Base-by-base conservation (phyloP, 1,140 invertebrate species). In the Zaprionus davidi region DNA sequence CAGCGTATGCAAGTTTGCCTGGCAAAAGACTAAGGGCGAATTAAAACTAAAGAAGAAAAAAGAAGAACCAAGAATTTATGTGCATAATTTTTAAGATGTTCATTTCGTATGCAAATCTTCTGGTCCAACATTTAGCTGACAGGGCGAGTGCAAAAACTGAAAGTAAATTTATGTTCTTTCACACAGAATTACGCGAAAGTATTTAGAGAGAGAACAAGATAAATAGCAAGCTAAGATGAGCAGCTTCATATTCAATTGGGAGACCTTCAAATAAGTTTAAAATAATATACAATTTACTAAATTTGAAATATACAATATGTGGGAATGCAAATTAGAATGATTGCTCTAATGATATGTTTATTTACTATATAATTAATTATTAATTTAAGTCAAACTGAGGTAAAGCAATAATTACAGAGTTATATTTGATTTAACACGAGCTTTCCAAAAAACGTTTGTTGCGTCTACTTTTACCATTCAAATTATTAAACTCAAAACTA, bases 41-140 rank as follows among this genome's bases (percentile, higher is more conserved):
- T 90, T 88, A 90, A 88, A 90, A 78, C 85, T 84, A 76, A 69
- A 56, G 20, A 67, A 6, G 26, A 20, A 36, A 65, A 22, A 24
- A 44, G 13, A 63, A 31, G 34, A 44, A 36, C 7, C 26, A 79
- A 63, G 71, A 90, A 88, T 88, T 79, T 83, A 90, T 85, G 81
- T 82, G 85, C 85, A 88, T 88, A 88, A 90, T 85, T 81, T 75
- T 84, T 68, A 63, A 79, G 79, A 55, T 88, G 79, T 79, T 90
- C 85, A 90, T 90, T 88, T 90, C 66, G 67, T 85, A 90, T 88
- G 85, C 67, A 90, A 88, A 88, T 88, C 85, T 66, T 72, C 49
- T 77, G 69, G 67, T 56, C 41, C 51, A 67, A 78, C 67, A 76
- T 51, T 77, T 76, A 62, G 36, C 36, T 36, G 55, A 71, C 38